Evolutionary conservation across 1,140 invertebrate genomes (phyloP), one percentile per base, ranked within the genome.

Genomic region (Eumaeus atala): DNA sequence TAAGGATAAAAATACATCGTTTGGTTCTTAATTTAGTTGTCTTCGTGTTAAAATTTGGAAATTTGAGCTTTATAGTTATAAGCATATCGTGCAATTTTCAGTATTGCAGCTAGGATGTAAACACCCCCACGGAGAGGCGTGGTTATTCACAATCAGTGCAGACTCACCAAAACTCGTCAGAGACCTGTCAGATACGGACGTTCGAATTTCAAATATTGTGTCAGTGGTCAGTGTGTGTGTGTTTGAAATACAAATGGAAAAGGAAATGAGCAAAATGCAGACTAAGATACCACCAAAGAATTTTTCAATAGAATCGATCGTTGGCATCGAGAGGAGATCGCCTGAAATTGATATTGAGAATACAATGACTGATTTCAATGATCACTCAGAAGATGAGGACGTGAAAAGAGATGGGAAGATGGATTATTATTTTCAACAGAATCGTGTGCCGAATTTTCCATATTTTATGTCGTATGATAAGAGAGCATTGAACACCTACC

Each of bases 391-490:
- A 37, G 80, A 84, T 8, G 81, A 83, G 11, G 80, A 86, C 0
- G 59, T 77, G 3, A 81, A 84, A 52, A 66, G 73, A 17, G 77
- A 81, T 21, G 67, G 66, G 34, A 83, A 83, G 57, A 74, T 83
- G 70, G 71, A 73, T 0, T 84, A 83, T 44, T 84, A 77, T 61
- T 83, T 78, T 34, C 77, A 83, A 51, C 79, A 82, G 61, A 85
- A 79, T 68, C 67, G 80, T 0, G 79, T 84, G 17, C 72, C 75
- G 48, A 86, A 84, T 70, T 83, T 86, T 51, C 80, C 83, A 21
- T 86, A 84, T 59, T 86, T 81, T 55, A 84, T 86, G 83, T 74
- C 77, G 0, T 84, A 84, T 52, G 80, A 84, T 7, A 86, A 83
- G 49, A 64, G 77, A 54, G 52, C 55, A 9, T 61, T 71, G 62